Percentiles rank a stretch among this genome's conserved stretches.
These are phyloP conservation scores for Pomatorhinus ruficollis DNA, from an alignment of 2,113 vertebrate species.

Conservation along the genomic window DNA sequence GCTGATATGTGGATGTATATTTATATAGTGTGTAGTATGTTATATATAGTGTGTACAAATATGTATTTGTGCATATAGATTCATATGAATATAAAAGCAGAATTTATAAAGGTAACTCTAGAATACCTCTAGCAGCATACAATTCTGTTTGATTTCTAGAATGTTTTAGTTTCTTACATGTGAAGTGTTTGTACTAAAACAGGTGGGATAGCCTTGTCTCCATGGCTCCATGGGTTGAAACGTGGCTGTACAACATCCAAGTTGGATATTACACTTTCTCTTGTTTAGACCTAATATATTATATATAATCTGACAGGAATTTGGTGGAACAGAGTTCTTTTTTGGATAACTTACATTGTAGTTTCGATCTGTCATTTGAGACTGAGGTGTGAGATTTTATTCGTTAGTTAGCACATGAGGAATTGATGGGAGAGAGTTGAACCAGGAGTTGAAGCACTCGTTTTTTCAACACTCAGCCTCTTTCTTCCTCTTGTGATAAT, in stretches of 20 bases:
- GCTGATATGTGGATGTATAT: background rate
- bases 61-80: background rate
- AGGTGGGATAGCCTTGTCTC: background rate
- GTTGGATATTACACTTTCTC: background rate
- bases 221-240: background rate
- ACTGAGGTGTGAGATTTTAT: conserved; percentile 16
- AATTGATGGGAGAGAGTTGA: background rate
- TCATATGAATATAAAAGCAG: background rate
- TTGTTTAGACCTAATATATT: background rate
- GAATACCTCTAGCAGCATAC: background rate
- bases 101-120: background rate
- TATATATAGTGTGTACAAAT: background rate
- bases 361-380: background rate
- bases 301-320: background rate
- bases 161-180: background rate
- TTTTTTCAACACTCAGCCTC: background rate
- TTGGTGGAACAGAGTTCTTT: background rate
- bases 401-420: background rate
- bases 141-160: background rate
- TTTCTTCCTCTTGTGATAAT: background rate
- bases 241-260: background rate
- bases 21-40: background rate
- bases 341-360: background rate
- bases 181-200: background rate
- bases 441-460: background rate